Evolutionary conservation across 2,113 vertebrate genomes (phyloP), one percentile per base, ranked within the genome.

Genomic region (Lamprotornis superbus): DNA sequence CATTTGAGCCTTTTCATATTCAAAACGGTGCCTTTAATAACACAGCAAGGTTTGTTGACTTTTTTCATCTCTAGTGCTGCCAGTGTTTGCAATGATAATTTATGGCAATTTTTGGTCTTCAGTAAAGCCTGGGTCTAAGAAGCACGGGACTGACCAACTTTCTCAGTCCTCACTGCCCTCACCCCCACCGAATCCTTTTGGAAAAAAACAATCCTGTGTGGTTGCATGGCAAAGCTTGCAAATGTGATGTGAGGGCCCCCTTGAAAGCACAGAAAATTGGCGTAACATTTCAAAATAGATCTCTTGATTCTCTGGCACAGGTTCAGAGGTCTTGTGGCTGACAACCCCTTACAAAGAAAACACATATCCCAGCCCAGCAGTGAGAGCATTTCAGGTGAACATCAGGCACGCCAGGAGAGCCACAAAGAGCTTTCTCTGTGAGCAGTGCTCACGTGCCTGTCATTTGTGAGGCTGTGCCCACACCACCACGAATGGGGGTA

Each of bases 1-100:
- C 49, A 79, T 96, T 81, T 98, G 96, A 97, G 75, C 31, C 42
- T 89, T 57, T 60, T 57, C 46, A 2, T 44, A 19, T 64, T 82
- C 28, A 63, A 70, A 88, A 42, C 3, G 3, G 50, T 90, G 79
- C 84, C 89, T 90, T 84, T 83, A 78, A 71, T 63, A 53, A 56
- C 27, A 12, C 70, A 83, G 25, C 50, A 83, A 95, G 93, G 93
- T 96, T 93, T 4, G 80, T 82, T 71, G 73, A 15, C 22, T 39
- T 52, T 70, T 70, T 30, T 55, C 25, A 25, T 57, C 50, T 25
- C 28, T 46, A 22, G 18, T 27, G 23, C 86, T 70, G 11, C 47
- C 37, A 37, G 18, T 28, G 28, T 50, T 77, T 61, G 27, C 23
- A 40, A 8, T 59, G 76, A 40, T 87, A 64, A 55, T n/a, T 60